phyloP scores from a whole-genome alignment of 1,140 invertebrate genomes.

The Manduca sexta region DNA sequence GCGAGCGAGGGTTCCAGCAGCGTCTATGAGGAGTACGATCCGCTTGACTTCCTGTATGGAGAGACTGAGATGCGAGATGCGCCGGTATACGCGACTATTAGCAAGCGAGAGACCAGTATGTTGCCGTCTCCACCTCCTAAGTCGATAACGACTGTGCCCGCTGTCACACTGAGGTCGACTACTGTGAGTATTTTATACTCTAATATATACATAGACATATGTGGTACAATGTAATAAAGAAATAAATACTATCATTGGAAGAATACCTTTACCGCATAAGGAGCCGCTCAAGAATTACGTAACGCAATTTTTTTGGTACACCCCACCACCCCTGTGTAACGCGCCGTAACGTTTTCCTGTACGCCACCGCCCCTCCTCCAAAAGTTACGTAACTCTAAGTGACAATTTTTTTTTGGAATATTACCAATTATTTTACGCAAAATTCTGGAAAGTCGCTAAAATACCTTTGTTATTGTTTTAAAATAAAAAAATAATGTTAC shows the following conservation, averaged over 20 bases:
- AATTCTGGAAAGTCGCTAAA: too few species aligned
- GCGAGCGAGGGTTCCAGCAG: conserved; percentile 78
- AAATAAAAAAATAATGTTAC: too few species aligned
- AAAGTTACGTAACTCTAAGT: too few species aligned
- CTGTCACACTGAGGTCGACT: conserved; percentile 46
- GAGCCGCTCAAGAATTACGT: neutral
- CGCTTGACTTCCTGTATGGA: conserved; percentile 88
- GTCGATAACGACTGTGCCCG: conserved; percentile 49
- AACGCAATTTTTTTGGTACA: too few species aligned
- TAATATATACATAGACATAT: neutral
- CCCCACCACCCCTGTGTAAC: too few species aligned
- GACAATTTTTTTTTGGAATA: neutral
- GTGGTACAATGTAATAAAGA: too few species aligned
- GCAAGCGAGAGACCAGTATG: conserved; percentile 77
- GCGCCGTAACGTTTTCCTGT: too few species aligned
- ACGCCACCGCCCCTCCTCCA: too few species aligned
- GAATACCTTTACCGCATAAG: neutral
- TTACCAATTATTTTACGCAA: neutral
- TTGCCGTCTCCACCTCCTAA: conserved; percentile 75
- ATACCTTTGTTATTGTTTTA: too few species aligned
- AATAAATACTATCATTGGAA: too few species aligned
- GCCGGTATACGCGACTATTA: conserved; percentile 84
- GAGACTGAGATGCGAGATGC: conserved; percentile 83
- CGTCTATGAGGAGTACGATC: conserved; percentile 90
- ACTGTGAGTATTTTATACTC: conserved; percentile 35